Evolutionary conservation across 2,113 vertebrate genomes (phyloP), one percentile per base, ranked within the genome.

Genomic region (Atherinomorus stipes): DNA sequence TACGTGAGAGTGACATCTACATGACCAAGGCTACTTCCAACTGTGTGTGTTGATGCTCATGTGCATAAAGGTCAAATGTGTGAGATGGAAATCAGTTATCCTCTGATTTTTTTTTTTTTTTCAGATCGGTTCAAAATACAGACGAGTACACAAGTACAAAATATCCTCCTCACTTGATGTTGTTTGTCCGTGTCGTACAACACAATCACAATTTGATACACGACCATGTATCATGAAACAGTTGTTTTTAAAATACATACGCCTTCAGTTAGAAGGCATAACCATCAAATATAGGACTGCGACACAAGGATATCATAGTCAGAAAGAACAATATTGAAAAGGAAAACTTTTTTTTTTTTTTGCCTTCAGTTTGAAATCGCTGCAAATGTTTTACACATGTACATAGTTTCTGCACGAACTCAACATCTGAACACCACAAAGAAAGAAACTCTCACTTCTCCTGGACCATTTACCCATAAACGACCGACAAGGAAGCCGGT

Each of bases 161-260:
- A 76, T 87, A 79, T 91, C 91, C 88, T 81, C 92, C 89, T 93
- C 81, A 87, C 63, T 82, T 90, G 87, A 93, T 89, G 93, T 92
- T 88, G 90, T 85, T 90, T 87, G 91, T 83, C 85, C 78, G 45
- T 77, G 78, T 89, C 92, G 91, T 92, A 94, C 93, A 93, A 93
- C 94, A 94, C 94, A 89, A 94, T 94, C 90, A 94, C 94, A 92
- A 94, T 92, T 92, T 94, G 94, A 94, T 95, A 95, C 93, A 95
- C 92, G 81, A 93, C 83, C 64, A 89, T 88, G 89, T 91, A 87
- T 88, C 90, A 90, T 82, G 83, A 85, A 88, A 90, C 85, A 90
- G 77, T 95, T 93, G 87, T 82, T 92, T 85, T 85, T 70, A 95
- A 94, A 96, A 93, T 94, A 98, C 95, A 96, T 93, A 92, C 93